Evolutionary conservation across 2,113 vertebrate species (phyloP), one percentile per base, ranked within the genome.

Genomic region (Clarias macrocephalus): DNA sequence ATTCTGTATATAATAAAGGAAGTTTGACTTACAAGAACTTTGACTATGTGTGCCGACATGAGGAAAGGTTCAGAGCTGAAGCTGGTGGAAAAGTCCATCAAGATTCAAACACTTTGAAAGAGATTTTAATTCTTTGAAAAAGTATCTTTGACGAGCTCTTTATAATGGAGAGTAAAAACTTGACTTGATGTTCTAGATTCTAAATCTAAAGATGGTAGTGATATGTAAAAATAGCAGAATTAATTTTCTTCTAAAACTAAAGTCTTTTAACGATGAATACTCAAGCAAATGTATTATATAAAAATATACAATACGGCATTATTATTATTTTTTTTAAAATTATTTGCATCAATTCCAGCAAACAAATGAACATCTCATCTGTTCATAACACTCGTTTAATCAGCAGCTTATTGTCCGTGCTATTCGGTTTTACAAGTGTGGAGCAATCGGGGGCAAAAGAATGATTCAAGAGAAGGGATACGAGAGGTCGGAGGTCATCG

Each of bases 401-500:
- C 6, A 0, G 18, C 52, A 77, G 48, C 15, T 76, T 52, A 54
- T 76, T 16, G 21, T 52, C 30, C 18, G 18, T 13, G 72, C 80
- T 85, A 77, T 77, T 85, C 80, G 85, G 82, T 77, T 76, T 88
- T 62, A 87, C 87, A 85, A 88, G 87, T 79, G 28, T 15, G 28
- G 85, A 80, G 72, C 80, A 37, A 90, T 60, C 52, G 88, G 84
- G 52, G 59, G n/a, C 65, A 48, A 79, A 83, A 48, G 80, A 83
- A 57, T 80, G 33, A 37, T 37, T 37, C 33, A 3, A 37, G 33
- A 37, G 68, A 86, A 81, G 57, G 90, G 94, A 91, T 87, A 86
- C 73, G 76, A 85, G 63, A 91, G 90, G 87, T 93, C 92, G 92
- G 85, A 93, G 94, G 93, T 94, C 92, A 91, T 28, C 90, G 91